phyloP scores from a whole-genome alignment of 2,888 invertebrate species.

The Cataglyphis cursor region DNA sequence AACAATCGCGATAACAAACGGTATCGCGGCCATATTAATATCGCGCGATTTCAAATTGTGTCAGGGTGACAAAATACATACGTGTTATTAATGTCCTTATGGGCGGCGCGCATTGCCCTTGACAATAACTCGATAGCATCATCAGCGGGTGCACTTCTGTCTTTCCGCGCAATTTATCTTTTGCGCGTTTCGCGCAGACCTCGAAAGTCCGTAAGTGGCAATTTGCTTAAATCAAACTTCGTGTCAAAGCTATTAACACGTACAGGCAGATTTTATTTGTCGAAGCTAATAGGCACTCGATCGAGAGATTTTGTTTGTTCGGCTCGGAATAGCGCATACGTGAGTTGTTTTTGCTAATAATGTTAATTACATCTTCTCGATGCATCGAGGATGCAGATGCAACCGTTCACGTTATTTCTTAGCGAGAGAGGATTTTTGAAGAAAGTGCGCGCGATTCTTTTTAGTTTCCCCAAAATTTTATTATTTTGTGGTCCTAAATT shows the following conservation, averaged over 20 bases:
- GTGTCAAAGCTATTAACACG: conserved; percentile 71
- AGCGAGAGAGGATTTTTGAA: neutral
- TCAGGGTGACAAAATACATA: conserved; percentile 75
- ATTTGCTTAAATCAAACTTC: conserved; percentile 76
- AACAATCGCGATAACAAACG: conserved; percentile 45
- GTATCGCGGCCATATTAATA: conserved; percentile 74
- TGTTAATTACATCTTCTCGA: conserved; percentile 22
- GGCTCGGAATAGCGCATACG: neutral
- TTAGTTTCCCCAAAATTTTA: neutral
- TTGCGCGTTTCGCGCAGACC: conserved; percentile 76
- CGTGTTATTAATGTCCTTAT: conserved; percentile 71
- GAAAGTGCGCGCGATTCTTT: neutral
- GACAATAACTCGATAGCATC: conserved; percentile 72
- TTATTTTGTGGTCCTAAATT: neutral
- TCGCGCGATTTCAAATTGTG: conserved; percentile 72
- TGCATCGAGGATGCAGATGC: neutral
- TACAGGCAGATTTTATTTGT: conserved; percentile 67
- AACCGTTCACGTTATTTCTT: neutral
- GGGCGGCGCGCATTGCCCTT: conserved; percentile 70
- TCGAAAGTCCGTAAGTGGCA: conserved; percentile 77
- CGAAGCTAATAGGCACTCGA: conserved; percentile 73
- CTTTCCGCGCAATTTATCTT: conserved; percentile 76
- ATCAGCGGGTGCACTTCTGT: conserved; percentile 64
- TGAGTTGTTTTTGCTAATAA: conserved; percentile 7
- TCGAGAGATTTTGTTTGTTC: conserved; percentile 63